Evolutionary conservation across 2,888 invertebrate genomes (phyloP).

Genomic region (Drosophila rubida): DNA sequence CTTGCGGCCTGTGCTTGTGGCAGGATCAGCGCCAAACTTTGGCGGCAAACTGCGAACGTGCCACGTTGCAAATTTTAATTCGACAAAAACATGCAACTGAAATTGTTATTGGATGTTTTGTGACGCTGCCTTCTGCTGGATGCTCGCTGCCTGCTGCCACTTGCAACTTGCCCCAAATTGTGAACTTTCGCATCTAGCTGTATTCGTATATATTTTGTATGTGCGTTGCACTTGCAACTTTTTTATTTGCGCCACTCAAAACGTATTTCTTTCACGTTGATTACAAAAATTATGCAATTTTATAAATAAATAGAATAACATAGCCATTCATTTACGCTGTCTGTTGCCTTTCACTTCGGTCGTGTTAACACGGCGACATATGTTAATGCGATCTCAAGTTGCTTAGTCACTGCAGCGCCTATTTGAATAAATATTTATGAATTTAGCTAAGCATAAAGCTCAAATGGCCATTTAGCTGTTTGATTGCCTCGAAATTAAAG

Average conservation of each 20-base stretch:
- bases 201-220: not conserved
- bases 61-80: constrained; percentile 80
- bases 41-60: constrained; percentile 66
- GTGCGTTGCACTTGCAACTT: not conserved
- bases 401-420: not conserved
- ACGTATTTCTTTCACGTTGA: not conserved
- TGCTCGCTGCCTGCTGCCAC: constrained; percentile 22
- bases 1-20: constrained; percentile 47
- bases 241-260: not conserved
- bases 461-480: not conserved
- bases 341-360: not conserved
- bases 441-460: not conserved
- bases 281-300: constrained; percentile 7
- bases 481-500: not conserved
- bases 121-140: constrained; percentile 17
- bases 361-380: not conserved
- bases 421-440: not conserved
- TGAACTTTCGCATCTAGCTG: constrained; percentile 19
- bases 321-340: not conserved
- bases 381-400: not conserved
- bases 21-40: constrained; percentile 69
- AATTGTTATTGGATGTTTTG: constrained; percentile 78
- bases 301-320: not conserved
- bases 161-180: constrained; percentile 49
- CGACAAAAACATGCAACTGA: constrained; percentile 70